These are phyloP conservation scores for Pelmatolapia mariae DNA, from an alignment of 2,113 vertebrate species.

Conservation along the genomic window DNA sequence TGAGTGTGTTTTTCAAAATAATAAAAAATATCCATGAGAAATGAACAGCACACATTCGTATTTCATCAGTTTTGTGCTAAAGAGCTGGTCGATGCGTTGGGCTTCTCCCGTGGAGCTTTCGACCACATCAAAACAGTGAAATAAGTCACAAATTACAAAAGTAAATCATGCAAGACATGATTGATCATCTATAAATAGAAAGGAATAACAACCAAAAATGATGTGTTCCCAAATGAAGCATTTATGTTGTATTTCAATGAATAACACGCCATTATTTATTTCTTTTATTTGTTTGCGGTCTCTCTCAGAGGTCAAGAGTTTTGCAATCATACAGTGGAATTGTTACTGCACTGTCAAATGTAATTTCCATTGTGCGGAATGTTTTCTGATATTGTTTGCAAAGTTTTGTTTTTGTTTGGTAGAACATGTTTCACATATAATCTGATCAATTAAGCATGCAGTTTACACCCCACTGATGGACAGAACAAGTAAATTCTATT, in stretches of 20 bases:
- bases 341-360: not conserved
- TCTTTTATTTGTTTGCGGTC: not conserved
- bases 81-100: not conserved
- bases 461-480: constrained; percentile 8
- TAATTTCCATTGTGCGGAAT: not conserved
- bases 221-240: not conserved
- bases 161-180: not conserved
- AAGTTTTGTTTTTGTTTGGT: not conserved
- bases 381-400: not conserved
- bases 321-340: not conserved
- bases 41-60: not conserved
- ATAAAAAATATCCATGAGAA: not conserved
- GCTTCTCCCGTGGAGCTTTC: not conserved
- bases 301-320: not conserved
- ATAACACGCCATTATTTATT: not conserved
- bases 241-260: not conserved
- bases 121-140: not conserved
- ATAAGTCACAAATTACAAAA: not conserved
- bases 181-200: not conserved
- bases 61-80: not conserved
- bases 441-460: constrained; percentile 21
- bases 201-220: not conserved
- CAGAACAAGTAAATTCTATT: constrained; percentile 37
- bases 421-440: not conserved
- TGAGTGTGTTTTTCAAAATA: not conserved